Conservation (phyloP, 2,113 vertebrate genomes). For the Setophaga petechia region DNA sequence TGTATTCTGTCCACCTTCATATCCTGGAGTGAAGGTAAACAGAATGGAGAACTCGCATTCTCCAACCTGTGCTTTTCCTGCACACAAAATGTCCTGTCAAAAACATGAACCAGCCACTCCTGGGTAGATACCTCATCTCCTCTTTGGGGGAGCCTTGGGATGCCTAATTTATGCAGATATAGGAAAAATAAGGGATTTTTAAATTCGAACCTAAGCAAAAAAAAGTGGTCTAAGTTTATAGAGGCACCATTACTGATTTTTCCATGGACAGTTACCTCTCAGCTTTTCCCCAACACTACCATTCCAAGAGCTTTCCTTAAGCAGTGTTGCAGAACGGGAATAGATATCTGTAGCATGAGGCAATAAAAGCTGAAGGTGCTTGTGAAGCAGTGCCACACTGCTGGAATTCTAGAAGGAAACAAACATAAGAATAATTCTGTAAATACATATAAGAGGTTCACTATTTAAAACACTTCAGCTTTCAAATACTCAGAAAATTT, state of each 20-base stretch:
- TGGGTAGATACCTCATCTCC: background rate
- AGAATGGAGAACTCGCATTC: background rate
- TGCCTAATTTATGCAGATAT: background rate
- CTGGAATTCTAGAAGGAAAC: slow-evolving; percentile 85
- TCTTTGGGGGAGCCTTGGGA: background rate
- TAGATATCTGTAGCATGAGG: slow-evolving; percentile 97
- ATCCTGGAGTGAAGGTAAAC: background rate
- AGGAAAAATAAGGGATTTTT: background rate
- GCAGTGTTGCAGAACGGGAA: slow-evolving; percentile 87
- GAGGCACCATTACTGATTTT: background rate
- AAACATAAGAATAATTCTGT: background rate
- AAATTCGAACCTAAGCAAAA: background rate
- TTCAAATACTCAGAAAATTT: background rate
- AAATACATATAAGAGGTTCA: background rate
- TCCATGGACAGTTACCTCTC: slow-evolving; percentile 76
- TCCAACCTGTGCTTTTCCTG: background rate
- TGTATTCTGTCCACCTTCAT: background rate
- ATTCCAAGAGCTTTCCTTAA: slow-evolving; percentile 95
- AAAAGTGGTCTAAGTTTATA: background rate
- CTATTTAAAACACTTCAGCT: background rate
- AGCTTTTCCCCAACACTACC: slow-evolving; percentile 92
- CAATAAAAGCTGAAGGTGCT: slow-evolving; percentile 93
- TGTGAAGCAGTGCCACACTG: slow-evolving; percentile 96
- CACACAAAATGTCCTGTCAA: background rate
- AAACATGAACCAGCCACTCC: background rate